A percentile compares a stretch with the other conserved stretches of the same genome.
These are phyloP conservation scores for Corvus hawaiiensis DNA, from an alignment of 2,113 vertebrate species.

Conservation along the genomic window DNA sequence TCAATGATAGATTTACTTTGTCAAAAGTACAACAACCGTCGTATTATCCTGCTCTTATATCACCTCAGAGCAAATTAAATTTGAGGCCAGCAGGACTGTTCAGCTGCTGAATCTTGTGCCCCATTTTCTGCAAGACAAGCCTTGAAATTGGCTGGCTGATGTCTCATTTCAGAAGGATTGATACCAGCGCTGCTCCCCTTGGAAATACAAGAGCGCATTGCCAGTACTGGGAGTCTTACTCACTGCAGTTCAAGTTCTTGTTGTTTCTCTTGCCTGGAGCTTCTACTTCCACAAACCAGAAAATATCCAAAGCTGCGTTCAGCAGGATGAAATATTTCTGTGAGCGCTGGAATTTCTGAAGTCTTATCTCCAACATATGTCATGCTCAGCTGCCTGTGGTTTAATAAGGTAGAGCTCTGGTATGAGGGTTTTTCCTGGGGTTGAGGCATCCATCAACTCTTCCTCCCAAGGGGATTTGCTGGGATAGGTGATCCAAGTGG, in stretches of 20 bases:
- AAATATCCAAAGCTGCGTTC: neutral
- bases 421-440: neutral
- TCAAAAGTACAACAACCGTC: neutral
- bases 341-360: neutral
- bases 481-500: neutral
- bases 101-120: neutral
- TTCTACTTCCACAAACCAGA: neutral
- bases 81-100: conserved; percentile 3
- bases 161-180: conserved; percentile 11
- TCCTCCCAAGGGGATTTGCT: neutral
- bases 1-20: neutral
- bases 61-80: neutral
- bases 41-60: neutral
- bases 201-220: neutral
- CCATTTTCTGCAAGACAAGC: conserved; percentile 9
- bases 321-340: neutral
- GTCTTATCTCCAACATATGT: neutral
- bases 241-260: neutral
- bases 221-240: neutral
- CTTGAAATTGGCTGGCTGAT: conserved; percentile 27
- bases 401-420: neutral
- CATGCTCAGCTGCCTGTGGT: neutral
- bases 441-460: neutral
- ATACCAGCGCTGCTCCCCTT: neutral
- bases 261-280: conserved; percentile 24